Evolutionary conservation across 2,797 vertebrate species (phyloP).

Genomic region (Rallus crepitans): DNA sequence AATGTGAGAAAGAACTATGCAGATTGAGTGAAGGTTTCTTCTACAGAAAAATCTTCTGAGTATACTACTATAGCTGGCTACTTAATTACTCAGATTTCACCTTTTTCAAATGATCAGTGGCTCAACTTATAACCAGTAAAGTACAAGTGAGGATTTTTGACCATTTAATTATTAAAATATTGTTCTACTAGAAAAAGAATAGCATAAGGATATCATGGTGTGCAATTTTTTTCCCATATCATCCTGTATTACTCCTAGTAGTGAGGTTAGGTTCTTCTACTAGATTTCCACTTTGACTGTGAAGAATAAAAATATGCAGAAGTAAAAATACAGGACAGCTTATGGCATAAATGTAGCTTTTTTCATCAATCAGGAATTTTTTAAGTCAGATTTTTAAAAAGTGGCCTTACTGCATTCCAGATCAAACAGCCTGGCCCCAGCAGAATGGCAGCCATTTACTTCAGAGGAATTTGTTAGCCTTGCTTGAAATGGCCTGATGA

Average conservation of each 20-base stretch:
- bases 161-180: not conserved
- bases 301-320: not conserved
- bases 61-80: not conserved
- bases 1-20: not conserved
- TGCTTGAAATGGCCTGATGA: not conserved
- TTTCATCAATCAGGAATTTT: not conserved
- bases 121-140: not conserved
- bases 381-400: not conserved
- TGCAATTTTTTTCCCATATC: accelerated
- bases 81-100: not conserved
- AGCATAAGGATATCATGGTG: not conserved
- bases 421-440: not conserved
- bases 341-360: not conserved
- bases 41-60: not conserved
- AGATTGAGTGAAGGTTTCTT: not conserved
- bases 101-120: not conserved
- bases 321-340: not conserved
- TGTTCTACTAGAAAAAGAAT: not conserved
- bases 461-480: not conserved
- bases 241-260: not conserved
- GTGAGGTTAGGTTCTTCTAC: not conserved
- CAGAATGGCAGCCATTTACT: not conserved
- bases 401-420: not conserved
- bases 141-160: not conserved
- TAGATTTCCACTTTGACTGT: not conserved